phyloP scores from a whole-genome alignment of 2,113 vertebrate species.

The Thamnophis sirtalis region DNA sequence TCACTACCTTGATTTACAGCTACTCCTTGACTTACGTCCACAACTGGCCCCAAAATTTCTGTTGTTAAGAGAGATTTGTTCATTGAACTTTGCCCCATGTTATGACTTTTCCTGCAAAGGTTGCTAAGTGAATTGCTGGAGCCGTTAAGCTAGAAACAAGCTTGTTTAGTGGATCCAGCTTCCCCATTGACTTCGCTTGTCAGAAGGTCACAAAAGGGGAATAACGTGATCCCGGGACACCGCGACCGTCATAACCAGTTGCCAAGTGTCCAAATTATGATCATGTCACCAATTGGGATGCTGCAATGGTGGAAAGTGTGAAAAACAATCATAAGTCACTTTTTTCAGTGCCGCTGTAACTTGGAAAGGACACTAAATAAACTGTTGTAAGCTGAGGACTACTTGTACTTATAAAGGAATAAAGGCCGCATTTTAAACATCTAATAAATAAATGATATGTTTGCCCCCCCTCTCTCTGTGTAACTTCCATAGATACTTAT shows the following conservation, averaged over 20 bases:
- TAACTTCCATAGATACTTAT: not conserved
- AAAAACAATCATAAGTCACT: not conserved
- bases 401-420: not conserved
- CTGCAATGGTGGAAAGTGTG: not conserved
- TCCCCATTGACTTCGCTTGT: not conserved
- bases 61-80: not conserved
- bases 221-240: too few species aligned
- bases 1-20: not conserved
- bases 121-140: not conserved
- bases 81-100: not conserved
- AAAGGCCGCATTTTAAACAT: not conserved
- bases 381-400: not conserved
- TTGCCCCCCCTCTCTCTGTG: not conserved
- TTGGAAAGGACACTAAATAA: not conserved
- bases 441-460: not conserved
- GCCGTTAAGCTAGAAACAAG: not conserved
- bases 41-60: not conserved
- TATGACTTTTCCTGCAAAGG: not conserved
- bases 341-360: not conserved
- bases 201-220: not conserved
- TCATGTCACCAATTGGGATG: not conserved
- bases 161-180: not conserved
- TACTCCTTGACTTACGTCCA: not conserved
- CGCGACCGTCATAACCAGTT: not conserved
- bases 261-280: not conserved